Percentiles rank a stretch among this genome's conserved stretches.
phyloP scores from a whole-genome alignment of 2,888 invertebrate genomes.

The Ophion obscuratus region DNA sequence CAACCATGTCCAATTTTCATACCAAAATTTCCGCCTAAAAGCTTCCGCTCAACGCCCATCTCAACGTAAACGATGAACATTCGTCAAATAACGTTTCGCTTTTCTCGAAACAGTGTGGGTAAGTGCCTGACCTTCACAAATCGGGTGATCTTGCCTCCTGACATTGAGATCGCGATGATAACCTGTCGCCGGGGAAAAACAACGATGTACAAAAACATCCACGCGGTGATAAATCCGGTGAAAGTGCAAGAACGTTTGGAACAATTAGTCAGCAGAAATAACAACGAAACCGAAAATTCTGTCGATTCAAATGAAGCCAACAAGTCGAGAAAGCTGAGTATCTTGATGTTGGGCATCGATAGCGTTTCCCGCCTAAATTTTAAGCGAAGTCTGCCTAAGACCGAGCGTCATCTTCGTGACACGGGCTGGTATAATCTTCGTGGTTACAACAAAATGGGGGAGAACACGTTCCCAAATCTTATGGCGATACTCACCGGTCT shows the following conservation, averaged over 20 bases:
- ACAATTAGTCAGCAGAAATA: background rate
- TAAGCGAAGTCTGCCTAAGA: constrained; percentile 90
- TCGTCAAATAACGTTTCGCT: background rate
- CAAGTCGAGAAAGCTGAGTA: constrained; percentile 85
- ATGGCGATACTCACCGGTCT: constrained; percentile 92
- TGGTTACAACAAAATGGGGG: constrained; percentile 92
- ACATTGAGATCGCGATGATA: constrained; percentile 85
- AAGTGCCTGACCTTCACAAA: constrained; percentile 84
- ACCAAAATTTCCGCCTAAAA: no score
- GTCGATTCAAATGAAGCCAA: background rate
- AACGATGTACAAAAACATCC: constrained; percentile 85
- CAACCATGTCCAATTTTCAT: no score
- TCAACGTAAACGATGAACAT: background rate
- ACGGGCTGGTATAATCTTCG: constrained; percentile 90
- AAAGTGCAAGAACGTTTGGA: constrained; percentile 84
- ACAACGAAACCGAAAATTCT: background rate
- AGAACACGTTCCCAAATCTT: constrained; percentile 96
- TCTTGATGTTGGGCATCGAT: constrained; percentile 93
- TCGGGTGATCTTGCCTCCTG: constrained; percentile 78
- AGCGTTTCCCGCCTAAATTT: constrained; percentile 93
- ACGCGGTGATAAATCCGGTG: constrained; percentile 85
- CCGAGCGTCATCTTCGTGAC: constrained; percentile 88
- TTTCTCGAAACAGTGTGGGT: constrained; percentile 79
- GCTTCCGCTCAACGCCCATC: no score
- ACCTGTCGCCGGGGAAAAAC: constrained; percentile 83